Conservation (phyloP, 53 echinoderm and acorn worm genomes). For the Antedon mediterranea region DNA sequence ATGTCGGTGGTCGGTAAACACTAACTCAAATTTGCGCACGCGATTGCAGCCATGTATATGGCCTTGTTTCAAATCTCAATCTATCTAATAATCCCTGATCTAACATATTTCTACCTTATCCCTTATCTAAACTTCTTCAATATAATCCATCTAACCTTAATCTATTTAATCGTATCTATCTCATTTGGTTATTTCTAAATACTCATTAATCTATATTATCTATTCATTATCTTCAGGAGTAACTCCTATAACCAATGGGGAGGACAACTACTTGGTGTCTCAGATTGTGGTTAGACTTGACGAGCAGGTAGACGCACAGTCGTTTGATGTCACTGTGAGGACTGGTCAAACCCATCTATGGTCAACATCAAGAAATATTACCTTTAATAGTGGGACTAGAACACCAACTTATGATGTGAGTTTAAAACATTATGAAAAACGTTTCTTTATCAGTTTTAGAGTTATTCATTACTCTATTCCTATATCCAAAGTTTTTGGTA, state of each 20-base stretch:
- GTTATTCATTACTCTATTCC: too few relatives aligned
- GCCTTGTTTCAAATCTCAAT: too few relatives aligned
- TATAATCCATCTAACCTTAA: not conserved
- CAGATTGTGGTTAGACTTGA: slow-evolving; percentile 69
- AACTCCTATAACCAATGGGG: not conserved
- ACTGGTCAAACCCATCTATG: slow-evolving; percentile 46
- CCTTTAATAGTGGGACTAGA: not conserved
- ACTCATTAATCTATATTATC: not conserved
- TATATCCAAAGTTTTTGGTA: too few relatives aligned
- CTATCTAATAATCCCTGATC: too few relatives aligned
- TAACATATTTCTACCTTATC: too few relatives aligned
- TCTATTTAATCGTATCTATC: not conserved
- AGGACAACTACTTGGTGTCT: slow-evolving; percentile 40
- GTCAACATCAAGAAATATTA: slow-evolving; percentile 6
- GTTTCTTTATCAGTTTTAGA: too few relatives aligned
- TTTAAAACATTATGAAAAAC: not conserved
- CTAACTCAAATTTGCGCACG: too few relatives aligned
- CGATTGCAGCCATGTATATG: too few relatives aligned
- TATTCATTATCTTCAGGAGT: slow-evolving; percentile 3
- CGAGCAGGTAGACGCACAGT: slow-evolving; percentile 19
- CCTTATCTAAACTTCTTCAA: too few relatives aligned
- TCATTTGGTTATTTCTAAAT: not conserved
- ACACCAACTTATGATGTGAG: not conserved
- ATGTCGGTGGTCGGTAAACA: too few relatives aligned
- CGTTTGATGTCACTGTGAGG: slow-evolving; percentile 31